Conservation (phyloP, 1,140 invertebrate species). For the Nephotettix cincticeps region DNA sequence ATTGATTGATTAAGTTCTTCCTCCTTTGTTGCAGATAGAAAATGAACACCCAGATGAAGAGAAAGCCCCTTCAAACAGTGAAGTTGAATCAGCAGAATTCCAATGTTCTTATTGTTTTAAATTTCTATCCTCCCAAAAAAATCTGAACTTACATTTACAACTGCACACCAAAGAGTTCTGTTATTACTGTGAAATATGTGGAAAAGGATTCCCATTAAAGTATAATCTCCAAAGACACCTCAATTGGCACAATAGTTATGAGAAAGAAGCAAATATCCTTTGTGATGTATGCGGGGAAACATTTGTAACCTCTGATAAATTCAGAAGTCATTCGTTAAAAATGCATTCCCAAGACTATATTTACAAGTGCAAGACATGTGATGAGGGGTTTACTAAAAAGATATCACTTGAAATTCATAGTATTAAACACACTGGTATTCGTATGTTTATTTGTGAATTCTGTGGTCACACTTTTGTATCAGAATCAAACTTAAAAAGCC, state of each 20-base stretch:
- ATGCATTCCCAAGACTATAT: slow-evolving; percentile 11
- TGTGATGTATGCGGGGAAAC: slow-evolving; percentile 28
- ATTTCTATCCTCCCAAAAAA: slow-evolving; percentile 12
- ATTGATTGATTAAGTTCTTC: no score
- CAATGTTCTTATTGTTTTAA: slow-evolving; percentile 1
- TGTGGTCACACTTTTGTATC: slow-evolving; percentile 30
- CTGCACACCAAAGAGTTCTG: slow-evolving; percentile 26
- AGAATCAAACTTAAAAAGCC: slow-evolving; percentile 6
- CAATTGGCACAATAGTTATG: neutral
- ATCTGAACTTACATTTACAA: slow-evolving; percentile 17
- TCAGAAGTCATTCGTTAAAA: neutral
- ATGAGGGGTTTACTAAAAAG: slow-evolving; percentile 23
- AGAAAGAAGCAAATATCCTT: neutral
- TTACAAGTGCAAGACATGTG: slow-evolving; percentile 18
- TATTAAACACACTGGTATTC: slow-evolving; percentile 34
- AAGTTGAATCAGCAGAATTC: neutral
- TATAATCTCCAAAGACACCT: slow-evolving; percentile 24
- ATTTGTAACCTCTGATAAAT: neutral
- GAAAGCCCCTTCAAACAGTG: neutral
- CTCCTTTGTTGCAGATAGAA: neutral
- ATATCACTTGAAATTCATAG: slow-evolving; percentile 29
- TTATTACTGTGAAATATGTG: slow-evolving; percentile 33
- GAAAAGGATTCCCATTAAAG: slow-evolving; percentile 28
- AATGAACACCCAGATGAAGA: neutral
- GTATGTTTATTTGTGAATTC: slow-evolving; percentile 34